Percentiles rank a stretch among this genome's conserved stretches.
These are phyloP conservation scores for Neocrepidodera transversa DNA, from an alignment of 2,888 invertebrate species.

Conservation along the genomic window DNA sequence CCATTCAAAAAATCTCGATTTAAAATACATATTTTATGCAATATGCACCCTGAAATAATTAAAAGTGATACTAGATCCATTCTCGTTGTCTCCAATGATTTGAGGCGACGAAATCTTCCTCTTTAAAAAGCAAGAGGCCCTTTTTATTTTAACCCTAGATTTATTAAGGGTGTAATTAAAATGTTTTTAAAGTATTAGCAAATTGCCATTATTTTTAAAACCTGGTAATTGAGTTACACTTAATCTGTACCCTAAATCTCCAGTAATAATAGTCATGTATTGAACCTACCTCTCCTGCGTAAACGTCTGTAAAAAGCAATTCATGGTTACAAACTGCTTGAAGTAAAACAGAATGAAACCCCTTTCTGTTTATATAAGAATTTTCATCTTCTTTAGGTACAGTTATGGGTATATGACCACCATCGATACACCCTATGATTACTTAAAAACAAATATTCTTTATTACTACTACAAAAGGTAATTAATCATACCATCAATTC, in stretches of 20 bases:
- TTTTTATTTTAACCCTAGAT: constrained; percentile 31
- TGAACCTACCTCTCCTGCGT: constrained; percentile 36
- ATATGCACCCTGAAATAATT: too few relatives aligned
- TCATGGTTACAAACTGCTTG: constrained; percentile 36
- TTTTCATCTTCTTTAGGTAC: constrained; percentile 34
- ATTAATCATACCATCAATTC: not conserved
- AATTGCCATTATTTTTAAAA: constrained; percentile 28
- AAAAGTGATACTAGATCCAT: not conserved
- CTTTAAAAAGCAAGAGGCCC: constrained; percentile 37
- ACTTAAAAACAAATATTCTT: too few relatives aligned
- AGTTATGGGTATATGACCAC: constrained; percentile 37
- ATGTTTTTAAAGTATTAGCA: constrained; percentile 21
- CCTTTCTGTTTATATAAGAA: constrained; percentile 38
- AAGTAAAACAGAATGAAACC: constrained; percentile 33
- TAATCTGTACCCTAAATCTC: constrained; percentile 37
- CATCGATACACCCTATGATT: constrained; percentile 30
- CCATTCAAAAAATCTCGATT: too few relatives aligned
- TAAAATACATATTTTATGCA: too few relatives aligned
- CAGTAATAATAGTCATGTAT: constrained; percentile 35
- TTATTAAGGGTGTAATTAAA: constrained; percentile 29
- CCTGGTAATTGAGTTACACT: constrained; percentile 26
- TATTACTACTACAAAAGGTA: not conserved
- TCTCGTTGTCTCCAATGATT: not conserved
- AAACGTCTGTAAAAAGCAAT: constrained; percentile 34
- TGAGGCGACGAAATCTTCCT: constrained; percentile 14